Conservation (phyloP, 2,888 invertebrate species). For the Encarsia formosa region DNA sequence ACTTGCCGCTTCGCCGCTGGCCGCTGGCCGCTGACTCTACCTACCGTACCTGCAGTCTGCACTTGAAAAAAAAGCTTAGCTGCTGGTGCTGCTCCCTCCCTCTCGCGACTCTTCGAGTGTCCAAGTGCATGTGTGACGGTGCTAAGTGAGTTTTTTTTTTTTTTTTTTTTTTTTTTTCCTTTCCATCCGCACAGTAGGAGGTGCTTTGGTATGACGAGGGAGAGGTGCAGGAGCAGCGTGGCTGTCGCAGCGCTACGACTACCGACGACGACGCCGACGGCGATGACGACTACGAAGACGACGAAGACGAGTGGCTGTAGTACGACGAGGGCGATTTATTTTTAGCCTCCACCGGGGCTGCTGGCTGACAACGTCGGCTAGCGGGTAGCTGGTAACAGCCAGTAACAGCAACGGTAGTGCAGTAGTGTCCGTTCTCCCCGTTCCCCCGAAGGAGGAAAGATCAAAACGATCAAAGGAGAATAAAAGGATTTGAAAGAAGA, state of each 20-base stretch:
- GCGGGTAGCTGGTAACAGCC: neutral
- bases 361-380: no score
- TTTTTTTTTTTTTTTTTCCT: no score
- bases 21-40: slow-evolving; percentile 1
- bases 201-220: no score
- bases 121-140: slow-evolving; percentile 4
- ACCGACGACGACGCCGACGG: neutral
- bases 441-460: neutral
- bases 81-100: neutral
- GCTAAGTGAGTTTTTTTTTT: no score
- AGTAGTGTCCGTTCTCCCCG: neutral
- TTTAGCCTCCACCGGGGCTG: slow-evolving; percentile 23
- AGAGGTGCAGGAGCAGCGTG: neutral
- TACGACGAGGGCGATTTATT: slow-evolving; percentile 19
- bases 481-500: neutral
- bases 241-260: slow-evolving; percentile 8
- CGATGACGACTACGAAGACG: neutral
- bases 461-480: neutral
- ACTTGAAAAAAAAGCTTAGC: no score
- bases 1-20: neutral
- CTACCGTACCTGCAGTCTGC: no score
- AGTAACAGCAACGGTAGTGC: neutral
- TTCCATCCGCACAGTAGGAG: no score
- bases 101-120: slow-evolving; percentile 15
- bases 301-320: no score